Conservation (phyloP, 2,113 vertebrate species). For the Phodopus roborovskii region DNA sequence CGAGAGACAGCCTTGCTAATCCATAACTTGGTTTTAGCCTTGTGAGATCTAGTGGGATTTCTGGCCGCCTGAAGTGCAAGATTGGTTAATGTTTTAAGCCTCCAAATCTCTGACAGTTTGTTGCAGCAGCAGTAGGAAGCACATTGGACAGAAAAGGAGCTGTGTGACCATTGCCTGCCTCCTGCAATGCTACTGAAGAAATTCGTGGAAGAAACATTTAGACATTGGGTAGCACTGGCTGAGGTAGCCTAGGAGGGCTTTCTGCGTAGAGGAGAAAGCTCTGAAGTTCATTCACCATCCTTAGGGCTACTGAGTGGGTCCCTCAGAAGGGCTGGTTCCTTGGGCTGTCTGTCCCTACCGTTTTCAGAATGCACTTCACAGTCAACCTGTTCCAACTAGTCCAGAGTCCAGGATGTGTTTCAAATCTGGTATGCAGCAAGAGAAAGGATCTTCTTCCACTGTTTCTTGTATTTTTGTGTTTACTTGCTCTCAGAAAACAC, state of each 20-base stretch:
- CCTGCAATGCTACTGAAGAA: background rate
- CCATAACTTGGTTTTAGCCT: background rate
- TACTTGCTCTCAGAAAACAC: constrained; percentile 48
- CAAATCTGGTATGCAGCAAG: constrained; percentile 20
- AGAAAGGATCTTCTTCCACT: background rate
- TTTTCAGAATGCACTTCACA: background rate
- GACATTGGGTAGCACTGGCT: background rate
- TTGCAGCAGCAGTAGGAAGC: background rate
- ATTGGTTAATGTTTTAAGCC: background rate
- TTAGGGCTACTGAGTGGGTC: background rate
- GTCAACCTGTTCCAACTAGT: background rate
- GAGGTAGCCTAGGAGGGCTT: background rate
- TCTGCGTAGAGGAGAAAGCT: background rate
- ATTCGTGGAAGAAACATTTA: background rate
- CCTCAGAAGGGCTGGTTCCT: background rate
- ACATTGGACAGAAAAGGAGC: background rate
- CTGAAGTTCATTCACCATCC: background rate
- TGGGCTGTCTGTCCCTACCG: no score
- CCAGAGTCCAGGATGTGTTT: background rate
- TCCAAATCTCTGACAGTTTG: background rate
- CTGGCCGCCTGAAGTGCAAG: background rate
- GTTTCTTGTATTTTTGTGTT: constrained; percentile 43
- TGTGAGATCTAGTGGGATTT: background rate
- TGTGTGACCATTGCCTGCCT: background rate
- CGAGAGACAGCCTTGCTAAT: background rate